Evolutionary conservation across 2,888 invertebrate genomes (phyloP).

Genomic region (Cephus sareptanus): DNA sequence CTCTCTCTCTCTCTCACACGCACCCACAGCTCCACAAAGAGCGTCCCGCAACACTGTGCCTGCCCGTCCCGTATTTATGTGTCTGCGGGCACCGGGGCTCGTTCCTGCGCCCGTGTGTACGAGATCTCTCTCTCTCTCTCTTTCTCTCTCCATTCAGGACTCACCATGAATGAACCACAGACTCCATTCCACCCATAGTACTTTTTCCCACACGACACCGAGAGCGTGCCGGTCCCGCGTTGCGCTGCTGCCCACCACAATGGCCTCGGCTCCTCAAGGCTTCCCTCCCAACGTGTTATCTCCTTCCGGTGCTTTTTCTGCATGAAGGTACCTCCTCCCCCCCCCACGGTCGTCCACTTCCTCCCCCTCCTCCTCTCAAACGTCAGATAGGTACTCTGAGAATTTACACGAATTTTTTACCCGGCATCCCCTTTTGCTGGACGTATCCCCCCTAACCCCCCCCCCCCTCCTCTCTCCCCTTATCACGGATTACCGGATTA

Average conservation of each 20-base stretch:
- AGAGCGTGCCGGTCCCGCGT: constrained; percentile 8
- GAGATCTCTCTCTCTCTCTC: constrained; percentile 11
- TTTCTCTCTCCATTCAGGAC: constrained; percentile 41
- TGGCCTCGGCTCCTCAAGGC: background rate
- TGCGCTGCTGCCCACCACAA: background rate
- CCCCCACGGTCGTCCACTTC: background rate
- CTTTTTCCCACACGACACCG: constrained; percentile 40
- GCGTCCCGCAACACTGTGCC: too few species aligned
- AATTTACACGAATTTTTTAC: background rate
- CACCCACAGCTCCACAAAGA: background rate
- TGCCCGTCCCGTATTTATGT: background rate
- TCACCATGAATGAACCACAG: constrained; percentile 52
- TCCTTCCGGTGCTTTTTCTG: background rate
- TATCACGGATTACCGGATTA: background rate
- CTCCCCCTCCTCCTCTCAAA: background rate
- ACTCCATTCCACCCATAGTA: constrained; percentile 42
- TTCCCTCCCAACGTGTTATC: background rate
- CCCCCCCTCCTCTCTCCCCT: too few species aligned
- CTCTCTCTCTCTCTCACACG: constrained; percentile 29
- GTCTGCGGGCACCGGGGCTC: background rate
- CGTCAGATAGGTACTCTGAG: background rate
- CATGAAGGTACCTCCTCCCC: background rate
- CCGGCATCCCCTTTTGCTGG: background rate
- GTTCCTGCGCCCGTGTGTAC: constrained; percentile 6
- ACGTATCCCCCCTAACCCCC: too few species aligned